Evolutionary conservation across 1,140 invertebrate genomes (phyloP).

Genomic region (Harlomillsia oculata): DNA sequence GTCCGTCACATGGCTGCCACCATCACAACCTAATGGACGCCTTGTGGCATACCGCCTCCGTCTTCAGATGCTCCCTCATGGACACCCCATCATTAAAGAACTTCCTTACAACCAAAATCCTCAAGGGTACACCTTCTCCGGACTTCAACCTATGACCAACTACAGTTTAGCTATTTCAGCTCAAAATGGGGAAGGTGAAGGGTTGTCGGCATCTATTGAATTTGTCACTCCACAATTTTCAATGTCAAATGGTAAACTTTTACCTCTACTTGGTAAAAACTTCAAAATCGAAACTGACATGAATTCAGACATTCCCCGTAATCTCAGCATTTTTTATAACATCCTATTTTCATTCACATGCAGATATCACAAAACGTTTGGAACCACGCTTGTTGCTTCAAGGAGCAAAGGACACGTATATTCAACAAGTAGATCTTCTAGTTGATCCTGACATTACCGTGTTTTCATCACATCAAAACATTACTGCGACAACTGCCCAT

Average conservation of each 20-base stretch:
- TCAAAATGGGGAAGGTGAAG: conserved; percentile 68
- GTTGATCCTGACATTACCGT: conserved; percentile 25
- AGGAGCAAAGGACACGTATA: conserved; percentile 27
- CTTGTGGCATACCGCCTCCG: conserved; percentile 72
- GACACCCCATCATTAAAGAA: conserved; percentile 44
- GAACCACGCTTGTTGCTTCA: conserved; percentile 29
- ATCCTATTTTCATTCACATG: not conserved
- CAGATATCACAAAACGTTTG: conserved; percentile 22
- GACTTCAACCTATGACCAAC: conserved; percentile 61
- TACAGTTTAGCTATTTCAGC: conserved; percentile 69
- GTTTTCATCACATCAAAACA: conserved; percentile 21
- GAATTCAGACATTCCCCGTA: conserved; percentile 9
- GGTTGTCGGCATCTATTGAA: conserved; percentile 52
- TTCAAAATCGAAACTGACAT: too few species aligned
- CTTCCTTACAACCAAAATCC: conserved; percentile 55
- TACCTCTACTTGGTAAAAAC: conserved; percentile 8
- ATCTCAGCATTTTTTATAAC: too few species aligned
- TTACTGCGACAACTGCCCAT: conserved; percentile 30
- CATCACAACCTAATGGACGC: conserved; percentile 73
- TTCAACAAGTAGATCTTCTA: conserved; percentile 25
- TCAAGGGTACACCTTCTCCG: conserved; percentile 62
- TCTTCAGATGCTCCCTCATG: conserved; percentile 35
- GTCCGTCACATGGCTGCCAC: conserved; percentile 76
- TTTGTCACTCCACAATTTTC: conserved; percentile 52
- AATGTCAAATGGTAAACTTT: conserved; percentile 50